These are phyloP conservation scores for Cinclus cinclus DNA, from an alignment of 2,113 vertebrate species.

Conservation along the genomic window DNA sequence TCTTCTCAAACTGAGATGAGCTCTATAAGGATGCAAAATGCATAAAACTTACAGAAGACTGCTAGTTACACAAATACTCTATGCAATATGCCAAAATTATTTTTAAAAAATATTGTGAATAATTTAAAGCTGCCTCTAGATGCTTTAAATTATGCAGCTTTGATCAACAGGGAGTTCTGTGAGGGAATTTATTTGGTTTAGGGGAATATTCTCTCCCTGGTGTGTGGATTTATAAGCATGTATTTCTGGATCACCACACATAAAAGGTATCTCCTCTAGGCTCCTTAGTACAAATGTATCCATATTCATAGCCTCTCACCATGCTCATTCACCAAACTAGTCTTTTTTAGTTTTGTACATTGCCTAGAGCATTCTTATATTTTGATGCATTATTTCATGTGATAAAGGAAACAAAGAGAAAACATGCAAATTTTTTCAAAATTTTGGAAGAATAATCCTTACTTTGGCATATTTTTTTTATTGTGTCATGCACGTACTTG, in stretches of 20 bases:
- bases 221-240: constrained; percentile 3
- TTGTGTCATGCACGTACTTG: neutral
- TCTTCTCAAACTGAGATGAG: neutral
- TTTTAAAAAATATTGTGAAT: constrained; percentile 16
- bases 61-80: neutral
- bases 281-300: neutral
- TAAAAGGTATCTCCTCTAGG: constrained; percentile 47
- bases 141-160: constrained; percentile 74
- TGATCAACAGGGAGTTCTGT: constrained; percentile 65
- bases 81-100: neutral
- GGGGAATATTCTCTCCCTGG: constrained; percentile 30
- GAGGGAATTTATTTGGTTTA: constrained; percentile 30
- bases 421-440: neutral
- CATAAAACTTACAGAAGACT: neutral
- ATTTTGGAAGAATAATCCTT: neutral
- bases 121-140: constrained; percentile 66
- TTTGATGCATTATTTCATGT: neutral
- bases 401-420: neutral
- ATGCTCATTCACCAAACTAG: constrained; percentile 16
- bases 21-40: neutral
- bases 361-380: neutral
- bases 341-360: neutral
- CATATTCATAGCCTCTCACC: constrained; percentile 35
- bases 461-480: neutral
- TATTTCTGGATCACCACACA: neutral